Evolutionary conservation across 2,113 vertebrate species (phyloP).

Genomic region (Prolemur simus): DNA sequence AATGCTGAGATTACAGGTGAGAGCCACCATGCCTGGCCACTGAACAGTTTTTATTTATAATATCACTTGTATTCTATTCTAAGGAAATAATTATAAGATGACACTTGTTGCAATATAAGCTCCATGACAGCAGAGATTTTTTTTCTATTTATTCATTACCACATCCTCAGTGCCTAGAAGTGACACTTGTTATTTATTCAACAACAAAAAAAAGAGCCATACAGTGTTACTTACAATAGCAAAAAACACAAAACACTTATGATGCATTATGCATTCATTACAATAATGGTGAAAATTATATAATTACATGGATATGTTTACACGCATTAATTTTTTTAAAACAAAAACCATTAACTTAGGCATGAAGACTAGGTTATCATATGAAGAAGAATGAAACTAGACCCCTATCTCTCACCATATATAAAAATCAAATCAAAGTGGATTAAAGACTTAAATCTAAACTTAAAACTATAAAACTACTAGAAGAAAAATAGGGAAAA

Average conservation of each 20-base stretch:
- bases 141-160: background rate
- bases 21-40: background rate
- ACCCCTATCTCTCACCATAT: no score
- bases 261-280: background rate
- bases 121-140: background rate
- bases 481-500: no score
- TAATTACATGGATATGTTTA: background rate
- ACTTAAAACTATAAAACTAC: no score
- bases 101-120: background rate
- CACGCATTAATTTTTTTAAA: background rate
- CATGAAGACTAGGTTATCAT: background rate
- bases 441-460: no score
- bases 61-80: background rate
- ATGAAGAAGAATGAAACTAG: no score
- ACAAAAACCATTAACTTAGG: background rate
- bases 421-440: no score
- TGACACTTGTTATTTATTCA: background rate
- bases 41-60: conserved; percentile 21
- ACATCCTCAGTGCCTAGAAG: background rate
- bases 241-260: background rate
- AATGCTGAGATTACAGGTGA: background rate
- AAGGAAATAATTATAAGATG: background rate
- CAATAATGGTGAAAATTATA: conserved; percentile 10
- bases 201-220: background rate
- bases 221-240: background rate